Percentiles rank a stretch among this genome's conserved stretches.
These are phyloP conservation scores for Buceros bicornis DNA, from an alignment of 2,797 vertebrate genomes.

Conservation along the genomic window DNA sequence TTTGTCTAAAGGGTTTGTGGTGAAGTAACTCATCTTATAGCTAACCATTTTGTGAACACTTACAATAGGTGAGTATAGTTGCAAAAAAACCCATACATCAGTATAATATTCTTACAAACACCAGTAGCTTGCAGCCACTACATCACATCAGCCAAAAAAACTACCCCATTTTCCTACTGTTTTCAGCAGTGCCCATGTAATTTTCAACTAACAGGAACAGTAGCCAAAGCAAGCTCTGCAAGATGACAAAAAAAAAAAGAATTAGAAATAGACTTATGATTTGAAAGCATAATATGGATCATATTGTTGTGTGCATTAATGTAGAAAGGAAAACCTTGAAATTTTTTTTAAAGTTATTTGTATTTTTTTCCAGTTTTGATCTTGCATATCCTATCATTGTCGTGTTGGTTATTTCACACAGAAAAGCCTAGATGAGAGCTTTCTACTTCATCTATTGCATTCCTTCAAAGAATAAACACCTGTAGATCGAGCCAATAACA, in stretches of 20 bases:
- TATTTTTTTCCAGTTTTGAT: neutral
- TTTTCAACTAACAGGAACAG: conserved; percentile 50
- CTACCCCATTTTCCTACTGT: conserved; percentile 34
- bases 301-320: conserved; percentile 25
- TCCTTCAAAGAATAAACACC: conserved; percentile 4
- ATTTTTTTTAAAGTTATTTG: neutral
- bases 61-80: conserved; percentile 33
- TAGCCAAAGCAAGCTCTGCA: conserved; percentile 59
- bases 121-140: conserved; percentile 14
- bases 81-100: neutral
- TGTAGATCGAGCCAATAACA: neutral
- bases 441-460: neutral
- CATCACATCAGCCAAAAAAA: conserved; percentile 13
- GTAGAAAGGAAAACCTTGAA: conserved; percentile 1
- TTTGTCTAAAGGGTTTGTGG: conserved; percentile 49
- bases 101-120: conserved; percentile 43
- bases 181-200: conserved; percentile 48
- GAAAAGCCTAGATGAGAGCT: conserved; percentile 21
- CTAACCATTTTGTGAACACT: conserved; percentile 36
- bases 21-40: conserved; percentile 47
- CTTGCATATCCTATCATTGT: conserved; percentile 6
- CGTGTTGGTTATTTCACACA: conserved; percentile 32
- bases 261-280: neutral
- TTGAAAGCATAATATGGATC: conserved; percentile 12
- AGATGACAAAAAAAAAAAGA: neutral